These are phyloP conservation scores for Gonioctena quinquepunctata DNA, from an alignment of 1,140 invertebrate genomes.

Conservation along the genomic window DNA sequence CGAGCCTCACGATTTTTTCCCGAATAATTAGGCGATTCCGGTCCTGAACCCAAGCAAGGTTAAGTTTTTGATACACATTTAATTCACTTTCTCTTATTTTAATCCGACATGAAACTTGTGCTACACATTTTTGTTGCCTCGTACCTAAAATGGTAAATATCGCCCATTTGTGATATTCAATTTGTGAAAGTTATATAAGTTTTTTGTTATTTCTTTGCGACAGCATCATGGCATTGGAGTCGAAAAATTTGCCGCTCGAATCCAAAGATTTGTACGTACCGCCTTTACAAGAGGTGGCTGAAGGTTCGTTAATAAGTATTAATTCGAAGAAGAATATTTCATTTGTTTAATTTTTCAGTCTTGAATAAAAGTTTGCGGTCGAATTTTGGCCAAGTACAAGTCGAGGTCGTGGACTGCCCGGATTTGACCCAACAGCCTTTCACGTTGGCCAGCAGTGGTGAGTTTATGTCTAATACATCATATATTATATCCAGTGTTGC, in stretches of 20 bases:
- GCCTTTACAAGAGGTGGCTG: constrained; percentile 61
- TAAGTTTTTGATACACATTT: not conserved
- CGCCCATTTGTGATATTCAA: not conserved
- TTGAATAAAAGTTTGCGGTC: constrained; percentile 68
- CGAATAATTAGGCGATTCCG: too few relatives aligned
- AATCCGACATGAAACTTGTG: not conserved
- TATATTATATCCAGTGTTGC: too few relatives aligned
- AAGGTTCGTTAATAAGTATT: constrained; percentile 59
- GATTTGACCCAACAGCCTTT: constrained; percentile 79
- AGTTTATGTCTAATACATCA: not conserved
- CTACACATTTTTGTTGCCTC: not conserved
- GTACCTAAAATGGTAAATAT: not conserved
- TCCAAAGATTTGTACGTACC: constrained; percentile 61
- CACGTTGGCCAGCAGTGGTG: constrained; percentile 76
- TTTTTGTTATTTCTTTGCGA: not conserved
- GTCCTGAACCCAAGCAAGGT: not conserved
- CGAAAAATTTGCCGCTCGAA: constrained; percentile 54
- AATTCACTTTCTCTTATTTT: not conserved
- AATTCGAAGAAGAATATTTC: not conserved
- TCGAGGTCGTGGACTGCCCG: constrained; percentile 81
- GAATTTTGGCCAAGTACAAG: constrained; percentile 73
- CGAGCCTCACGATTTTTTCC: too few relatives aligned
- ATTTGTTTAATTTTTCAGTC: constrained; percentile 60
- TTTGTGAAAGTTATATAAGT: not conserved
- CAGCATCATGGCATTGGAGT: constrained; percentile 56